Conservation (phyloP, 2,888 invertebrate species). For the Pseudococcus viburni region DNA sequence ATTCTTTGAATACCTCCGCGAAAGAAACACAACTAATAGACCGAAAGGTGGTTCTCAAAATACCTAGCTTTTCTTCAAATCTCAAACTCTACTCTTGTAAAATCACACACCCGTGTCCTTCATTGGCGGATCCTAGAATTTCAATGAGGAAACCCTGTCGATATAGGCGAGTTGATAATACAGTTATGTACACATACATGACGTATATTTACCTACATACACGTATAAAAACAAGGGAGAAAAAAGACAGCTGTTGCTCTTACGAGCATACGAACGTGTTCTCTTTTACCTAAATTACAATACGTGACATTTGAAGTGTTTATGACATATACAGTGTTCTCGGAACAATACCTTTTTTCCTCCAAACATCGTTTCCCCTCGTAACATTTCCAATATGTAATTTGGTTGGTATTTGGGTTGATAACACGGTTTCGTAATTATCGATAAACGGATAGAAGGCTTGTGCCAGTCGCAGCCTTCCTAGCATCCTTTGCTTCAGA, state of each 20-base stretch:
- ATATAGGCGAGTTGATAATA: background rate
- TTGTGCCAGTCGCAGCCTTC: conserved; percentile 5
- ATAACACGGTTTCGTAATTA: conserved; percentile 54
- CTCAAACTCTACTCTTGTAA: background rate
- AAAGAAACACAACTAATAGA: conserved; percentile 40
- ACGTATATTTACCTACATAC: background rate
- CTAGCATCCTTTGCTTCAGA: background rate
- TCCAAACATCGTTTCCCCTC: background rate
- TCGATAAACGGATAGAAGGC: conserved; percentile 33
- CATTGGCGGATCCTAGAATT: background rate
- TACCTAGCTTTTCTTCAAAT: background rate
- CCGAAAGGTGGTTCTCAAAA: conserved; percentile 44
- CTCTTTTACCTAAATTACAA: conserved; percentile 52
- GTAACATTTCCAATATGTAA: conserved; percentile 41
- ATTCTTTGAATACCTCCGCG: conserved; percentile 28
- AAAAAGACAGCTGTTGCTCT: conserved; percentile 51
- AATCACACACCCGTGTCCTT: background rate
- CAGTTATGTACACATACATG: conserved; percentile 13
- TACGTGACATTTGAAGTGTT: conserved; percentile 57
- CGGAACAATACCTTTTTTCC: background rate
- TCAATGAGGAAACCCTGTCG: conserved; percentile 18
- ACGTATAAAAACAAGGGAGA: background rate
- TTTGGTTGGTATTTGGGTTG: conserved; percentile 33
- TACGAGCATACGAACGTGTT: background rate
- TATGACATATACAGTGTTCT: conserved; percentile 24